A percentile compares a stretch with the other conserved stretches of the same genome.
phyloP scores from a whole-genome alignment of 2,888 invertebrate species.

The Drosophila pseudotalamancana region DNA sequence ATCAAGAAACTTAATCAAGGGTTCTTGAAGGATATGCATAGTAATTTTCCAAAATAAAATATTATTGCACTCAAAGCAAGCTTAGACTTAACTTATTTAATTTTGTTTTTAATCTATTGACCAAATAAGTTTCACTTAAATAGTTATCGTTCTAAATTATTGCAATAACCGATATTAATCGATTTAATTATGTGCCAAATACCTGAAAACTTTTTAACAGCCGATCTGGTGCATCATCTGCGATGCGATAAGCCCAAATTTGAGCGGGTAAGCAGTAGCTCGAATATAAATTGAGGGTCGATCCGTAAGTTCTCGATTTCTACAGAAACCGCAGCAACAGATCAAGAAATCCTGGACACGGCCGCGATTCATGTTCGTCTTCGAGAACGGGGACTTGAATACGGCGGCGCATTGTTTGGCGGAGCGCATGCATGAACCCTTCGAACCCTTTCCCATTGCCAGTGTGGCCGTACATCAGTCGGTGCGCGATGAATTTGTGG shows the following conservation, averaged over 20 bases:
- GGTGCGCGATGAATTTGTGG: conserved; percentile 65
- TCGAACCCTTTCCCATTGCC: conserved; percentile 61
- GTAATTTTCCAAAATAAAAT: neutral
- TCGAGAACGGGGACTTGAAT: conserved; percentile 76
- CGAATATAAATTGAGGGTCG: too few relatives aligned
- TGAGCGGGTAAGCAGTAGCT: conserved; percentile 10
- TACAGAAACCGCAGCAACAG: neutral
- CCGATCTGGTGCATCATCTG: conserved; percentile 50
- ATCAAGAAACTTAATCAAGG: neutral
- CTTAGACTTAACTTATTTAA: neutral
- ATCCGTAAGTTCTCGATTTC: too few relatives aligned
- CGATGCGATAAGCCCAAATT: conserved; percentile 8
- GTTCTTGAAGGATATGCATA: neutral
- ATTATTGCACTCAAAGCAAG: neutral
- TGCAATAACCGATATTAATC: neutral
- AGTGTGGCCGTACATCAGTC: conserved; percentile 78
- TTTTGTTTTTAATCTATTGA: neutral
- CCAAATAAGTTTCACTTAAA: neutral
- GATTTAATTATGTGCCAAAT: conserved; percentile 46
- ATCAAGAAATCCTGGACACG: conserved; percentile 30
- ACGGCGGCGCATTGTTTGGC: conserved; percentile 74
- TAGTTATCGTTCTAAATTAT: conserved; percentile 35
- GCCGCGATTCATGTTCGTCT: conserved; percentile 72
- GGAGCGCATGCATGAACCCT: conserved; percentile 72
- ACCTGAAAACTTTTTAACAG: conserved; percentile 35